These are phyloP conservation scores for Chouioia cunea DNA, from an alignment of 2,888 invertebrate genomes.

Conservation along the genomic window DNA sequence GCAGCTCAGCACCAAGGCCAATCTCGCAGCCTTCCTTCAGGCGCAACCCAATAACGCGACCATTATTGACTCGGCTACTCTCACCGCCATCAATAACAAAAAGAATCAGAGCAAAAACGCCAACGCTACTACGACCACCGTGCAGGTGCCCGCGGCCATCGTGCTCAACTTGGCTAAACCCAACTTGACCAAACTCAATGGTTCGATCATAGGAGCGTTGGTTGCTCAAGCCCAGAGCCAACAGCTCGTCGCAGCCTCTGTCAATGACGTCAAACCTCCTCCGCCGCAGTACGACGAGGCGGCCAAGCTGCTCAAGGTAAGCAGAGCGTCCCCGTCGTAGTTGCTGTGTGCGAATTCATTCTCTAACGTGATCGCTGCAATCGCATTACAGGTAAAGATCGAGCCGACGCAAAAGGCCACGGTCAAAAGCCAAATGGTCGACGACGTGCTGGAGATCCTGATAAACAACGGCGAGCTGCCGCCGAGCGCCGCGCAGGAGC, in stretches of 20 bases:
- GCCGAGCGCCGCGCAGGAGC: slow-evolving; percentile 86
- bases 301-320: slow-evolving; percentile 72
- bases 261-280: slow-evolving; percentile 69
- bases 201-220: slow-evolving; percentile 63
- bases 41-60: slow-evolving; percentile 64
- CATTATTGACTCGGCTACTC: slow-evolving; percentile 62
- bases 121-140: slow-evolving; percentile 52
- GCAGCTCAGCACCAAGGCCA: slow-evolving; percentile 69
- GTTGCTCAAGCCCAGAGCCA: slow-evolving; percentile 65
- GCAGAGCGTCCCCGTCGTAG: slow-evolving; percentile 19
- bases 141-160: slow-evolving; percentile 65
- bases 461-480: slow-evolving; percentile 94
- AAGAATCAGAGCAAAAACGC: slow-evolving; percentile 65
- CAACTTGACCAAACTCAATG: slow-evolving; percentile 59
- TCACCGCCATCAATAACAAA: slow-evolving; percentile 66
- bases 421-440: slow-evolving; percentile 83
- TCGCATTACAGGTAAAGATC: slow-evolving; percentile 59
- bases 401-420: slow-evolving; percentile 67
- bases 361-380: background rate
- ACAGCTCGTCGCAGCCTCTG: slow-evolving; percentile 57
- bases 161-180: slow-evolving; percentile 65
- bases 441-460: slow-evolving; percentile 93
- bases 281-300: slow-evolving; percentile 83
- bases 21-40: slow-evolving; percentile 69
- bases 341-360: too few relatives aligned